These are phyloP conservation scores for Ascaphus truei DNA, from an alignment of 2,113 vertebrate species.

Conservation along the genomic window DNA sequence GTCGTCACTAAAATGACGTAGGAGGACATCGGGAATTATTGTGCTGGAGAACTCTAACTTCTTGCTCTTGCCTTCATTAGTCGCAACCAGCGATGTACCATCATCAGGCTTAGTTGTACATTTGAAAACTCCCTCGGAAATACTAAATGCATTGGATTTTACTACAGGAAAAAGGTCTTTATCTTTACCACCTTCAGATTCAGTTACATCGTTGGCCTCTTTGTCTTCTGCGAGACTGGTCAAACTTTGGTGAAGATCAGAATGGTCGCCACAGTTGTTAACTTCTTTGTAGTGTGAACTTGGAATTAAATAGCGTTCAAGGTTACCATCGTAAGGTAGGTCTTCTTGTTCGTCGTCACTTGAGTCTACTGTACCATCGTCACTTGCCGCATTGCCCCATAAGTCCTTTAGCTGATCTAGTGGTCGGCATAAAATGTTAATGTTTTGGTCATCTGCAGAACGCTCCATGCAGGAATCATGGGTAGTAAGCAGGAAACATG, in stretches of 20 bases:
- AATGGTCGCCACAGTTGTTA: background rate
- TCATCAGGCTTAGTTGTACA: background rate
- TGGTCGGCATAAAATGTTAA: too few species aligned
- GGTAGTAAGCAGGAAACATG: background rate
- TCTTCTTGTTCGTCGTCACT: slow-evolving; percentile 76
- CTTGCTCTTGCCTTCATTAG: background rate
- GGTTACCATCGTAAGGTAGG: slow-evolving; percentile 63
- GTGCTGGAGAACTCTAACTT: slow-evolving; percentile 33
- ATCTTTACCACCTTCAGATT: background rate
- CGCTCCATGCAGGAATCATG: background rate
- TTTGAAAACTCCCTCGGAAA: background rate
- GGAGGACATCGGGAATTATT: slow-evolving; percentile 59
- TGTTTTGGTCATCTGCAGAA: background rate
- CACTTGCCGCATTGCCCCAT: slow-evolving; percentile 24
- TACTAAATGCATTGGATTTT: background rate
- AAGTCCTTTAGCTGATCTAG: slow-evolving; percentile 43
- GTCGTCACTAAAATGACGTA: slow-evolving; percentile 66
- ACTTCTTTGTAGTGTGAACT: background rate
- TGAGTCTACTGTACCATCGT: slow-evolving; percentile 44
- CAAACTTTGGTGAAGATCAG: background rate
- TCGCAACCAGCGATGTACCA: background rate
- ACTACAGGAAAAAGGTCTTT: background rate
- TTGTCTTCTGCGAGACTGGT: background rate
- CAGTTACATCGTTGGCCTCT: background rate
- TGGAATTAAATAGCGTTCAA: slow-evolving; percentile 35